A percentile compares a stretch with the other conserved stretches of the same genome.
phyloP scores from a whole-genome alignment of 2,113 vertebrate genomes.

The Platichthys flesus region DNA sequence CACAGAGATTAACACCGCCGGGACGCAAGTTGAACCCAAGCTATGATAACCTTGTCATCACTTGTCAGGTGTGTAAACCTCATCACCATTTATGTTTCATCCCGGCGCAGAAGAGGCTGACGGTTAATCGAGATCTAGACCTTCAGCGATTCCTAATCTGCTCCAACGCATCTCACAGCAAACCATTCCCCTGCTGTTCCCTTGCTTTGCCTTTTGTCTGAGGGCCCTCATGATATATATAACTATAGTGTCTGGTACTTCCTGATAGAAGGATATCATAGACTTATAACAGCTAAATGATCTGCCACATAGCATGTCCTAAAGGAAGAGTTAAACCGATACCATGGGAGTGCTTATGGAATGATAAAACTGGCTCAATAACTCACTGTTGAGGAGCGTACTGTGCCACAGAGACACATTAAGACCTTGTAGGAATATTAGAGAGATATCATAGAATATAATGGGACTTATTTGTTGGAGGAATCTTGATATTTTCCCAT shows the following conservation, averaged over 20 bases:
- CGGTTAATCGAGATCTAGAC: slow-evolving; percentile 54
- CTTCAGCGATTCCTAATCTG: slow-evolving; percentile 38
- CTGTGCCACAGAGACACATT: slow-evolving; percentile 31
- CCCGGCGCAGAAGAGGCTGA: not conserved
- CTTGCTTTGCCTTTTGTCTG: slow-evolving; percentile 41
- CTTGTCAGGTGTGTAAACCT: slow-evolving; percentile 56
- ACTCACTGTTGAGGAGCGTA: slow-evolving; percentile 10
- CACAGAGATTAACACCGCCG: slow-evolving; percentile 23
- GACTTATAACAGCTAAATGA: slow-evolving; percentile 23
- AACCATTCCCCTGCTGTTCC: slow-evolving; percentile 29
- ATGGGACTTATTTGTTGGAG: slow-evolving; percentile 4
- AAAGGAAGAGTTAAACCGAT: slow-evolving; percentile 23
- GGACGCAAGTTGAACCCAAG: slow-evolving; percentile 11
- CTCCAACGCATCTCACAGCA: slow-evolving; percentile 29
- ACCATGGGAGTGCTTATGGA: slow-evolving; percentile 20
- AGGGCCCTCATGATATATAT: slow-evolving; percentile 26
- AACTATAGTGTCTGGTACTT: slow-evolving; percentile 33
- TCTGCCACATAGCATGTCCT: slow-evolving; percentile 29
- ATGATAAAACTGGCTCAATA: slow-evolving; percentile 37
- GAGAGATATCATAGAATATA: slow-evolving; percentile 8
- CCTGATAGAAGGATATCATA: slow-evolving; percentile 41
- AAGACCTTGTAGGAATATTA: slow-evolving; percentile 27
- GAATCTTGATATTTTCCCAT: slow-evolving; percentile 10
- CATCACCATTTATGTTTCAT: slow-evolving; percentile 43
- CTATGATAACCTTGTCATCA: slow-evolving; percentile 63